Evolutionary conservation across 2,113 vertebrate species (phyloP).

Genomic region (Apus apus): DNA sequence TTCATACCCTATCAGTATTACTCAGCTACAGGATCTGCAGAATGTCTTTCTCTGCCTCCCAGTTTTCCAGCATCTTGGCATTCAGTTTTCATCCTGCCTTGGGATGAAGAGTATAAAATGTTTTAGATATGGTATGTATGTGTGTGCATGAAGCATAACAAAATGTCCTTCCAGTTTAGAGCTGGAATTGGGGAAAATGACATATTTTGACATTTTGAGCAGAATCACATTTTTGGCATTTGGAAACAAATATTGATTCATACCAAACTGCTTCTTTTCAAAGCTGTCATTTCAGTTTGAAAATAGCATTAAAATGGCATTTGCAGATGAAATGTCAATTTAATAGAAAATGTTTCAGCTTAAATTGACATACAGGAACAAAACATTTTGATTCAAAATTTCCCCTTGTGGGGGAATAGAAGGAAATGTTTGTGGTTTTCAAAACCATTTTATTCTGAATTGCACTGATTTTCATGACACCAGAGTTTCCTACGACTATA

Average conservation of each 20-base stretch:
- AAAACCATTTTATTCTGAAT: background rate
- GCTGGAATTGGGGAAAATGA: background rate
- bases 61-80: background rate
- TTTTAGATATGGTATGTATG: background rate
- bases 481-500: background rate
- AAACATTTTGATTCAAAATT: conserved; percentile 34
- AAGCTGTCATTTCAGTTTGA: conserved; percentile 21
- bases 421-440: background rate
- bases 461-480: background rate
- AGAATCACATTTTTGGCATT: conserved; percentile 46
- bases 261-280: conserved; percentile 27
- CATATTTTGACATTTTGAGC: conserved; percentile 56
- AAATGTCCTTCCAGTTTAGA: background rate
- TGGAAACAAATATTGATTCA: conserved; percentile 62
- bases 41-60: background rate
- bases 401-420: background rate
- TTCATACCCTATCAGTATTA: background rate
- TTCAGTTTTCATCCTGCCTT: background rate
- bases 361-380: background rate
- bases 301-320: conserved; percentile 34
- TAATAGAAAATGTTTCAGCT: conserved; percentile 20
- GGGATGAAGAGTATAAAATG: background rate
- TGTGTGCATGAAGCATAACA: background rate
- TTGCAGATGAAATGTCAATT: conserved; percentile 47
- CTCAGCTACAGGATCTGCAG: background rate